Percentiles rank a stretch among this genome's conserved stretches.
These are phyloP conservation scores for Silurus glanis DNA, from an alignment of 2,113 vertebrate genomes.

Conservation along the genomic window DNA sequence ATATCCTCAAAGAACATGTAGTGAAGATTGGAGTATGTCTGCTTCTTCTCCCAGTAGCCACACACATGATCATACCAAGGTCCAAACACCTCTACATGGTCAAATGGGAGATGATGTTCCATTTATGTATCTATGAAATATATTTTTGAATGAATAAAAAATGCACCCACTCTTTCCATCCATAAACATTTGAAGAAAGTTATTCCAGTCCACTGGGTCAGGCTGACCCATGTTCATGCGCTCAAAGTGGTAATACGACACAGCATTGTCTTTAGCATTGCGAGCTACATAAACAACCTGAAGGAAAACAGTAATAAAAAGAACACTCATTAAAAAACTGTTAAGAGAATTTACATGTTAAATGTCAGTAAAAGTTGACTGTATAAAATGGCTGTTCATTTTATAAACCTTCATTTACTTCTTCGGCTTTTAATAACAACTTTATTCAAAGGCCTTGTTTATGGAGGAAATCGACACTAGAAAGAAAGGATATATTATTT, in stretches of 20 bases:
- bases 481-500: not conserved
- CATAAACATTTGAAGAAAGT: constrained; percentile 74
- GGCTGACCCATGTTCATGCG: constrained; percentile 76
- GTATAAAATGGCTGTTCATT: not conserved
- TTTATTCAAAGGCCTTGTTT: not conserved
- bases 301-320: not conserved
- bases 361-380: not conserved
- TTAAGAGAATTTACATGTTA: not conserved
- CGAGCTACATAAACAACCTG: constrained; percentile 83
- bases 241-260: constrained; percentile 84
- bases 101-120: not conserved
- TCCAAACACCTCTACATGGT: constrained; percentile 70
- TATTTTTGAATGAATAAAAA: not conserved
- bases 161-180: constrained; percentile 69
- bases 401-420: not conserved
- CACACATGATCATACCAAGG: constrained; percentile 80
- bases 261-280: constrained; percentile 82
- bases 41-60: constrained; percentile 79
- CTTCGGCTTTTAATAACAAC: not conserved
- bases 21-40: constrained; percentile 69
- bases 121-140: not conserved
- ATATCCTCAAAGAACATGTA: constrained; percentile 84
- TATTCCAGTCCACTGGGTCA: constrained; percentile 77
- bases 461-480: not conserved
- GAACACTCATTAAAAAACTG: not conserved